A percentile compares a stretch with the other conserved stretches of the same genome.
phyloP scores from a whole-genome alignment of 2,888 invertebrate species.

The Aricia artaxerxes region DNA sequence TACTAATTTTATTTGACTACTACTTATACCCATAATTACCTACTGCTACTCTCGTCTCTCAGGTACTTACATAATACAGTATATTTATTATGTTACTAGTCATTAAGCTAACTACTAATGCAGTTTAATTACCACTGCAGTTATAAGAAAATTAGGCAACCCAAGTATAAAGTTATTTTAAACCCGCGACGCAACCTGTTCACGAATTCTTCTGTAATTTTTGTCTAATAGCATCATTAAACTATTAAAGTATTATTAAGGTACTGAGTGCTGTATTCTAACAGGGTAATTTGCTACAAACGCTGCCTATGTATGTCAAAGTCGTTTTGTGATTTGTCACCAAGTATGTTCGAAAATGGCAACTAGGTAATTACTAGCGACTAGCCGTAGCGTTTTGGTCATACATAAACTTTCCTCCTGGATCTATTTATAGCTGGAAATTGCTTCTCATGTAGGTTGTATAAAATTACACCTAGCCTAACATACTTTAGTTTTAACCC shows the following conservation, averaged over 20 bases:
- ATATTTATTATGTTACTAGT: too few relatives aligned
- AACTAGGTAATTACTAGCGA: background rate
- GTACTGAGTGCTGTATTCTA: background rate
- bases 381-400: too few relatives aligned
- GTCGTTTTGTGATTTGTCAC: background rate
- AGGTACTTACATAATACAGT: too few relatives aligned
- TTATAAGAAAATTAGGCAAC: background rate
- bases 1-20: too few relatives aligned
- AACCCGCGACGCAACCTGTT: background rate
- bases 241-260: conserved; percentile 27
- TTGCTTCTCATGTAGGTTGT: too few relatives aligned
- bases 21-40: too few relatives aligned
- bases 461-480: too few relatives aligned
- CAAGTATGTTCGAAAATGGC: background rate
- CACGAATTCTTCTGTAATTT: conserved; percentile 18
- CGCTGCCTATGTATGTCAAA: conserved; percentile 7
- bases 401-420: too few relatives aligned
- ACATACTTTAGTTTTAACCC: too few relatives aligned
- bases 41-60: too few relatives aligned
- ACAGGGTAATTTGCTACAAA: conserved; percentile 8
- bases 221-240: conserved; percentile 19
- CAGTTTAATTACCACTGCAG: background rate
- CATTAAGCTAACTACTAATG: too few relatives aligned
- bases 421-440: too few relatives aligned
- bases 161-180: background rate